Conservation (phyloP, 2,888 invertebrate species). For the Drepana falcataria region DNA sequence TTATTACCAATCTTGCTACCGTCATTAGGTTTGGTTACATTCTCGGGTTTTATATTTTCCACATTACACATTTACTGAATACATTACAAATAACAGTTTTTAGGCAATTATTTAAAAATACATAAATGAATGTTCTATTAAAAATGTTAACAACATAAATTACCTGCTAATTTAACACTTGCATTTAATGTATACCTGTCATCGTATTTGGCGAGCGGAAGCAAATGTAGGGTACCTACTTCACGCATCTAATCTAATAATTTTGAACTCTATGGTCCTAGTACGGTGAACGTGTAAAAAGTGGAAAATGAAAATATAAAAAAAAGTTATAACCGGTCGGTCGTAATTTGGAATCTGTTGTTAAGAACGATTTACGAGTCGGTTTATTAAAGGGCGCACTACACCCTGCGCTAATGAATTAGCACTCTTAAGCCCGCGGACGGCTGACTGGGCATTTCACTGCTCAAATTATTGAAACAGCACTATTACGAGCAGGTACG, state of each 20-base stretch:
- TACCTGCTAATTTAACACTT: no score
- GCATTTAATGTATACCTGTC: background rate
- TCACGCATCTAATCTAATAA: conserved; percentile 6
- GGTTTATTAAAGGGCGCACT: conserved; percentile 45
- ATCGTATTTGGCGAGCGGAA: conserved; percentile 1
- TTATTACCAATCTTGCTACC: no score
- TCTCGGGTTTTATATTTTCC: no score
- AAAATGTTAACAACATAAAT: no score
- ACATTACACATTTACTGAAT: no score
- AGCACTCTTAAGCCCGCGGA: conserved; percentile 19
- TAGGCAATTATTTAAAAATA: no score
- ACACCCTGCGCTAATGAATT: conserved; percentile 30
- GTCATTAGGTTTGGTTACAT: no score
- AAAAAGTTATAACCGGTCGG: conserved; percentile 63
- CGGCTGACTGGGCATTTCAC: background rate
- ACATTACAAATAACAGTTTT: no score
- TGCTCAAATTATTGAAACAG: background rate
- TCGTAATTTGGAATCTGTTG: conserved; percentile 55
- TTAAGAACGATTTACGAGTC: conserved; percentile 61
- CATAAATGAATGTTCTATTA: no score
- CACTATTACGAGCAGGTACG: no score
- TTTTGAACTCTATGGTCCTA: conserved; percentile 27
- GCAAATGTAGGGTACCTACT: background rate
- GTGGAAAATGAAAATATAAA: conserved; percentile 70
- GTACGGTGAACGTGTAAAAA: conserved; percentile 54